phyloP scores from a whole-genome alignment of 1,140 invertebrate species.

The Rhagoletis zephyria region DNA sequence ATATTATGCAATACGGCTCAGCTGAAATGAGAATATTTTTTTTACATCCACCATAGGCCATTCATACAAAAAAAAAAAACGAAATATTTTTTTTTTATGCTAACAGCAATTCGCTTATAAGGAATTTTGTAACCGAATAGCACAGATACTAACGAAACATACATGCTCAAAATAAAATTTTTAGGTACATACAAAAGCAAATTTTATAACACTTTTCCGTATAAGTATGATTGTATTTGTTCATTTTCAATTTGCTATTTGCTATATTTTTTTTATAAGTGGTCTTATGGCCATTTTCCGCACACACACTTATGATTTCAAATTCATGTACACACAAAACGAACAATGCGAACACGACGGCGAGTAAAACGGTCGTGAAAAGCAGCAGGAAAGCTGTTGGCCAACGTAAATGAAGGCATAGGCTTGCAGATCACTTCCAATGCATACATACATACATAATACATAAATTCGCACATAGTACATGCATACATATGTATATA shows the following conservation, averaged over 20 bases:
- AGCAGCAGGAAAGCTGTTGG: neutral
- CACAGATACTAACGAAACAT: slow-evolving; percentile 50
- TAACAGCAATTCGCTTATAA: slow-evolving; percentile 68
- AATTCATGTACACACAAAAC: neutral
- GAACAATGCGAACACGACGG: neutral
- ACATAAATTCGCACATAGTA: neutral
- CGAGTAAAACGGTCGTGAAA: slow-evolving; percentile 16
- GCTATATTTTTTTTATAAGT: slow-evolving; percentile 15
- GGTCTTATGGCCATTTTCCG: slow-evolving; percentile 38
- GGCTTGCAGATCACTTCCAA: no score
- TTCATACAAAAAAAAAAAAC: neutral
- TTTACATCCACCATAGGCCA: neutral
- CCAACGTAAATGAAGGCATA: no score
- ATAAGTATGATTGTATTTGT: neutral
- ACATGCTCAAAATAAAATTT: neutral
- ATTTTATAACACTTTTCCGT: slow-evolving; percentile 23
- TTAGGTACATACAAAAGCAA: neutral
- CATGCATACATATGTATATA: neutral
- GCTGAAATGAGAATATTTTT: neutral
- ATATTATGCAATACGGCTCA: neutral
- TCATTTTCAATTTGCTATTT: slow-evolving; percentile 55
- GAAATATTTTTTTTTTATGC: neutral
- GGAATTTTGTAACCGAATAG: slow-evolving; percentile 72
- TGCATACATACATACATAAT: neutral
- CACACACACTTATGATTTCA: slow-evolving; percentile 11